These are phyloP conservation scores for Spilogale gracilis DNA, from an alignment of 2,113 vertebrate species.

Conservation along the genomic window DNA sequence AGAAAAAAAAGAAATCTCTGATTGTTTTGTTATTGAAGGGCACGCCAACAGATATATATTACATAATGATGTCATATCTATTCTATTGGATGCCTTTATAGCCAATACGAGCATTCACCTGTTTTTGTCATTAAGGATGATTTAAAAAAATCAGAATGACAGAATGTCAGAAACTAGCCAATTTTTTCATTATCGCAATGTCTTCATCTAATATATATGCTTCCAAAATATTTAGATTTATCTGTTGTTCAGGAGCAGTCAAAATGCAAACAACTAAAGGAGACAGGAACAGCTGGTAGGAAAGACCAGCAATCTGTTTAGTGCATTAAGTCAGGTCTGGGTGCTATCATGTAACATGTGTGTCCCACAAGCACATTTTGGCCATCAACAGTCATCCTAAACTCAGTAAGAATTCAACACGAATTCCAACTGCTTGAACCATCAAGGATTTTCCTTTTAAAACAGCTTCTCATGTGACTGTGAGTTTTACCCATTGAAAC, in stretches of 20 bases:
- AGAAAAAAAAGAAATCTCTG: not conserved
- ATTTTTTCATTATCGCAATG: slow-evolving; percentile 38
- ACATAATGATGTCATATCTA: not conserved
- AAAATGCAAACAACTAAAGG: slow-evolving; percentile 61
- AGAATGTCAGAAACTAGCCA: slow-evolving; percentile 59
- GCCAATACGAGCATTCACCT: not conserved
- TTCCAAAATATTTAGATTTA: slow-evolving; percentile 57
- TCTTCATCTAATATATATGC: slow-evolving; percentile 49
- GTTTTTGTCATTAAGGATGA: slow-evolving; percentile 43
- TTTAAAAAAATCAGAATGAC: not conserved
- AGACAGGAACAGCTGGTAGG: slow-evolving; percentile 78
- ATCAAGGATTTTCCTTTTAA: slow-evolving; percentile 83
- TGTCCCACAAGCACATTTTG: slow-evolving; percentile 80
- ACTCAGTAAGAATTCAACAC: slow-evolving; percentile 81
- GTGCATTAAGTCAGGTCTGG: slow-evolving; percentile 57
- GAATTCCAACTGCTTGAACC: slow-evolving; percentile 84
- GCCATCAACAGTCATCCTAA: slow-evolving; percentile 81
- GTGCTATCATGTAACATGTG: slow-evolving; percentile 65
- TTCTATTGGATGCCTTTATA: not conserved
- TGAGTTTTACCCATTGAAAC: slow-evolving; percentile 78
- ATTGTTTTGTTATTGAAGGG: slow-evolving; percentile 40
- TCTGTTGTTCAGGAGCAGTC: slow-evolving; percentile 66
- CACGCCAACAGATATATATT: slow-evolving; percentile 49
- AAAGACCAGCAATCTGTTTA: slow-evolving; percentile 57
- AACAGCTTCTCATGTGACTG: slow-evolving; percentile 83